Base-by-base conservation (phyloP, 2,113 vertebrate genomes). In the Nerophis ophidion region DNA sequence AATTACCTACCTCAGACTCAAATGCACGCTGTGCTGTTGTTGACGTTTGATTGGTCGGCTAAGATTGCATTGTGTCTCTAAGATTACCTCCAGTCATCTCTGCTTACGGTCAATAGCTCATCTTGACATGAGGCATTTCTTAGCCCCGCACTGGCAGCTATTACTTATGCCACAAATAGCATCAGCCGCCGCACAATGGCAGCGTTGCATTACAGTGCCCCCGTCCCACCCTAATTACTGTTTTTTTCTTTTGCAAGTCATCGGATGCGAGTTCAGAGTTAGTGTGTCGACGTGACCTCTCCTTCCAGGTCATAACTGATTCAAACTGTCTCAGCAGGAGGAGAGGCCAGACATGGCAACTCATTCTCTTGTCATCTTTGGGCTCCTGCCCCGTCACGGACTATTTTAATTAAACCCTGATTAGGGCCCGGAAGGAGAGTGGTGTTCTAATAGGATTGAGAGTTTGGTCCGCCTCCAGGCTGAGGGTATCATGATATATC, bases 341-440 rank as follows among this genome's bases (percentile, higher is more conserved):
- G 40, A 56, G 47, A 53, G 48, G 66, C 51, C 66, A 71, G 61
- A 62, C 72, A 54, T 57, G 60, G 57, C 68, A 50, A 70, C 71
- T 68, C 73, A 81, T 83, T 80, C 70, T 58, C 48, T 76, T 65
- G 66, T 78, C 72, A 63, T 74, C 66, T 60, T 75, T 80, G 70
- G 71, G 75, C 65, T 63, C 61, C 52, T 46, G 63, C 79, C 66
- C 70, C 67, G 71, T 65, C 77, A 77, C 71, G 56, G 71, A 77
- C 70, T 60, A 57, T 76, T 88, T 83, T 86, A 84, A 88, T 85
- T 84, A 86, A 81, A 83, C 46, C 50, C 1, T 64, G 80, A 84
- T 79, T 81, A 79, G 78, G 50, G 64, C 58, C 10, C 62, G 66
- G 65, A 74, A 81, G 60, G 76, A 82, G 51, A 74, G 78, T 77